Conservation (phyloP, 2,113 vertebrate genomes). For the Microtus pennsylvanicus region DNA sequence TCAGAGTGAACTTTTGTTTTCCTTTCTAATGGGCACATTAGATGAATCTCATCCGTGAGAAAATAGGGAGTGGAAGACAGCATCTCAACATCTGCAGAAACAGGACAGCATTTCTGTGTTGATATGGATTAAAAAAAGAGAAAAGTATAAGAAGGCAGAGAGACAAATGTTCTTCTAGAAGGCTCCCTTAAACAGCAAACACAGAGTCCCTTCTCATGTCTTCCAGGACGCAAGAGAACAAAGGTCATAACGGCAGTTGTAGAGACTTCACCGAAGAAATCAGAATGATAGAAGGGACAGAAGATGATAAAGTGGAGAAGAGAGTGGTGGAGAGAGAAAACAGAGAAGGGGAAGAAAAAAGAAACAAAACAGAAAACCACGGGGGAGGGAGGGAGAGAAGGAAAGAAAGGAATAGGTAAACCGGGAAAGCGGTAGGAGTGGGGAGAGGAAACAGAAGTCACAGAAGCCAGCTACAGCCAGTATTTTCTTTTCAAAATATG, state of each 20-base stretch:
- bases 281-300: conserved; percentile 24
- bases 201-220: not conserved
- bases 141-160: not conserved
- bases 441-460: not conserved
- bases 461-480: not conserved
- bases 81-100: conserved; percentile 53
- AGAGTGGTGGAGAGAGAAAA: not conserved
- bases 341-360: not conserved
- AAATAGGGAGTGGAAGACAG: not conserved
- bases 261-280: not conserved
- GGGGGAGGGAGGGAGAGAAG: not conserved
- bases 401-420: not conserved
- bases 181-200: conserved; percentile 5
- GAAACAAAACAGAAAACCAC: not conserved
- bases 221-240: conserved; percentile 39
- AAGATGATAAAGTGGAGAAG: not conserved
- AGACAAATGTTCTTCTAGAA: conserved; percentile 39
- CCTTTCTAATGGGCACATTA: conserved; percentile 1
- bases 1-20: conserved; percentile 23
- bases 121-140: not conserved
- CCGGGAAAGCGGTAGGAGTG: not conserved
- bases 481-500: conserved; percentile 65
- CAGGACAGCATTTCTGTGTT: conserved; percentile 23
- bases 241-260: conserved; percentile 4
- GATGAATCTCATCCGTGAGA: conserved; percentile 25